Conservation (phyloP, 2,888 invertebrate genomes). For the Spicauda simplicius region DNA sequence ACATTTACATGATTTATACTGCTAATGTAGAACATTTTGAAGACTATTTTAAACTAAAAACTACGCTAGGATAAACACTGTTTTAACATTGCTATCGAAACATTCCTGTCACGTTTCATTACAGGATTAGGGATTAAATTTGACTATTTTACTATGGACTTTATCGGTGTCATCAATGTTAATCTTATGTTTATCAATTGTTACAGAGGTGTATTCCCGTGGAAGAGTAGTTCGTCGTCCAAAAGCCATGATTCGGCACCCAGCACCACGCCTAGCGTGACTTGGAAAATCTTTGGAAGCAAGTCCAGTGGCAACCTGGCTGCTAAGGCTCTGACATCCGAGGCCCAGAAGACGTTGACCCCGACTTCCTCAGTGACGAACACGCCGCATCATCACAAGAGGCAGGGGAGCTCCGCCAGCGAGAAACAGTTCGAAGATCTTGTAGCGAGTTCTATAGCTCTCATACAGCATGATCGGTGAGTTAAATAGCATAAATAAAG, state of each 20-base stretch:
- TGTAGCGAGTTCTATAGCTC: constrained; percentile 88
- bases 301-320: constrained; percentile 70
- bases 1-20: no score
- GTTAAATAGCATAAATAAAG: constrained; percentile 30
- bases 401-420: constrained; percentile 79
- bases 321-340: constrained; percentile 58
- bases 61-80: no score
- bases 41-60: no score
- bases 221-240: constrained; percentile 74
- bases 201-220: constrained; percentile 83
- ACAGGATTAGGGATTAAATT: no score
- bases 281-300: constrained; percentile 75
- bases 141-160: no score
- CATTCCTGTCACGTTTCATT: no score
- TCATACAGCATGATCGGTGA: constrained; percentile 89
- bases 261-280: constrained; percentile 49
- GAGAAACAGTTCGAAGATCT: constrained; percentile 85
- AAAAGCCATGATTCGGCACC: constrained; percentile 61
- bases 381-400: constrained; percentile 74
- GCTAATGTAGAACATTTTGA: no score
- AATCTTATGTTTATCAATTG: constrained; percentile 46
- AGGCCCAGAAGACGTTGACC: constrained; percentile 64
- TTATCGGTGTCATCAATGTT: background rate
- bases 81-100: no score
- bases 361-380: constrained; percentile 70